Evolutionary conservation across 2,888 invertebrate genomes (phyloP).

Genomic region (Hypsopygia costalis): DNA sequence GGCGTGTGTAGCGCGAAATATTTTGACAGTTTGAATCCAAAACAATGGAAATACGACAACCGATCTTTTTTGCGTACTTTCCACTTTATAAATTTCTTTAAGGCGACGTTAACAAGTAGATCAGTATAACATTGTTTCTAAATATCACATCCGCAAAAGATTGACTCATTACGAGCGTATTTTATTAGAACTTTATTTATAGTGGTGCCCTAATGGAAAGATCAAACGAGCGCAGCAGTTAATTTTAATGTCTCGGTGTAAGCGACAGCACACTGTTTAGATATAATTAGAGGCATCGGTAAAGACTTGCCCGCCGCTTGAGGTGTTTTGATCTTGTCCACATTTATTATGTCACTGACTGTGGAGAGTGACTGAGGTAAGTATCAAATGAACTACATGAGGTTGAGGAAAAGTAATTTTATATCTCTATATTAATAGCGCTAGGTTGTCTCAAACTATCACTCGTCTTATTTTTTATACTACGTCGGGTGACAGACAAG

Average conservation of each 20-base stretch:
- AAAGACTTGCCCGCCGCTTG: constrained; percentile 43
- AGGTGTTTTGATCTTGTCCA: constrained; percentile 64
- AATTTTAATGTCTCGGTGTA: constrained; percentile 78
- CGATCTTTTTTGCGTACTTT: constrained; percentile 26
- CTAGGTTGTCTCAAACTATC: too few species aligned
- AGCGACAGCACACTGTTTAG: constrained; percentile 60
- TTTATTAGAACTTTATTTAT: constrained; percentile 68
- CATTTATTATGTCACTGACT: constrained; percentile 66
- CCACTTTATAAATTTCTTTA: constrained; percentile 19
- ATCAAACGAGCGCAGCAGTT: constrained; percentile 74
- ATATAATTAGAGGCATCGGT: constrained; percentile 75
- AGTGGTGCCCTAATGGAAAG: constrained; percentile 74
- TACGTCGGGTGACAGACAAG: too few species aligned
- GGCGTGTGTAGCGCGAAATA: constrained; percentile 36
- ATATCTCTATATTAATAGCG: too few species aligned
- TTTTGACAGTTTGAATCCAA: constrained; percentile 34
- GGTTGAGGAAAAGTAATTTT: too few species aligned
- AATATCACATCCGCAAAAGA: constrained; percentile 37
- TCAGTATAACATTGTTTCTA: constrained; percentile 40
- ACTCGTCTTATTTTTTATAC: too few species aligned
- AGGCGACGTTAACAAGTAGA: neutral
- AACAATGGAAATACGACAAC: constrained; percentile 23
- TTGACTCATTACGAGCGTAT: constrained; percentile 63
- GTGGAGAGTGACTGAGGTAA: too few species aligned
- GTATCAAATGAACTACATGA: too few species aligned